phyloP scores from a whole-genome alignment of 1,140 invertebrate genomes.

The Mycetomoellerius zeteki region DNA sequence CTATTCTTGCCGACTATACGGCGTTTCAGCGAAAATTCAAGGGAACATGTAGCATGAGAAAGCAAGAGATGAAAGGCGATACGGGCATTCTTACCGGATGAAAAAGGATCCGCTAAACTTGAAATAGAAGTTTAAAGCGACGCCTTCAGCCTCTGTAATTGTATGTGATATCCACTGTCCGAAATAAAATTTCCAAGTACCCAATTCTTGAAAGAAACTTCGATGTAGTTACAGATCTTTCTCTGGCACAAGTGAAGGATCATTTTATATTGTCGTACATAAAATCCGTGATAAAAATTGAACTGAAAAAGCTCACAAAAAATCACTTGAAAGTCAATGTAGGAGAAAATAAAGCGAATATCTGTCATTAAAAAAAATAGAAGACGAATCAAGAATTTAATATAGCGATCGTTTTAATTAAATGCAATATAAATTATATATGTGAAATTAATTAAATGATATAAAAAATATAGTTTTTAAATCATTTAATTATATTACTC shows the following conservation, averaged over 20 bases:
- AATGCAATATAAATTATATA: too few species aligned
- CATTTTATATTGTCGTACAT: conserved; percentile 52
- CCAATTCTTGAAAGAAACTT: conserved; percentile 31
- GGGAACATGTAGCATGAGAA: neutral
- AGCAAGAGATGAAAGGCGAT: conserved; percentile 19
- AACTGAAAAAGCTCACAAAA: conserved; percentile 12
- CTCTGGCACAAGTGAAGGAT: conserved; percentile 27
- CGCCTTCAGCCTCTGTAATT: conserved; percentile 41
- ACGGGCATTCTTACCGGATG: neutral
- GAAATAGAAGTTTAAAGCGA: conserved; percentile 31
- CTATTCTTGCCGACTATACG: neutral
- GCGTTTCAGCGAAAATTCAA: neutral
- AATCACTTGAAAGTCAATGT: conserved; percentile 3
- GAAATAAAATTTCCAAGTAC: conserved; percentile 40
- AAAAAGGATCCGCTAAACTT: conserved; percentile 39
- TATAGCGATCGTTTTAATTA: neutral
- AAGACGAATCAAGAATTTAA: neutral
- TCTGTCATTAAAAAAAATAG: neutral
- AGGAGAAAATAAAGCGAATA: neutral
- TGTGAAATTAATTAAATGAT: neutral
- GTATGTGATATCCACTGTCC: conserved; percentile 44
- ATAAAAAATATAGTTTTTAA: conserved; percentile 1
- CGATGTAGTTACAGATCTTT: conserved; percentile 29
- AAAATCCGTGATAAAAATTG: conserved; percentile 46
- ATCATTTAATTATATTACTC: conserved; percentile 3